Evolutionary conservation across 92 coral and sea anemone genomes (phyloP).

Genomic region (Galaxea fascicularis): DNA sequence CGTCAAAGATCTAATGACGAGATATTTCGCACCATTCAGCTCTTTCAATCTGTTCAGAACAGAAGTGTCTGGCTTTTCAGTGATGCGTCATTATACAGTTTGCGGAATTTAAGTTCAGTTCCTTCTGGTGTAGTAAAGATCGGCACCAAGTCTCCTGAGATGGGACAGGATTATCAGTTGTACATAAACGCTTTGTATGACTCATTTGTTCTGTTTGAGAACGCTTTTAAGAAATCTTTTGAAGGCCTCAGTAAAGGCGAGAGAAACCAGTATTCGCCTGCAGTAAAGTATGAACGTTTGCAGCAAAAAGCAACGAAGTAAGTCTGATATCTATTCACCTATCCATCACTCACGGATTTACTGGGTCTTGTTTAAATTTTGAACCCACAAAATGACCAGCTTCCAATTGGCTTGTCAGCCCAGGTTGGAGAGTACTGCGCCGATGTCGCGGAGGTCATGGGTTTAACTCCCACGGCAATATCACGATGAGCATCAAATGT

Average conservation of each 20-base stretch:
- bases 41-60: not conserved
- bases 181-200: conserved; percentile 33
- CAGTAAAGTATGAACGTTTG: not conserved
- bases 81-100: conserved; percentile 23
- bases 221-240: conserved; percentile 17
- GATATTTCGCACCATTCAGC: conserved; percentile 18
- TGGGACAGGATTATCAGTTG: conserved; percentile 8
- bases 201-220: conserved; percentile 36
- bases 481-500: too few species aligned
- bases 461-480: too few species aligned
- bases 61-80: conserved; percentile 44
- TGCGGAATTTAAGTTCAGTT: conserved; percentile 22
- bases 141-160: conserved; percentile 15
- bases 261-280: not conserved
- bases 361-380: too few species aligned
- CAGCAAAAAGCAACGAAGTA: conserved; percentile 10
- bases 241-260: not conserved
- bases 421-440: too few species aligned
- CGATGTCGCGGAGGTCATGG: too few species aligned
- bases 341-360: too few species aligned
- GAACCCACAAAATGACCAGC: too few species aligned
- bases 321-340: not conserved
- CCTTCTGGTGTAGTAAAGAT: conserved; percentile 60
- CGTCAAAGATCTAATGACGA: conserved; percentile 24
- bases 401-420: too few species aligned